Conservation (phyloP, 1,140 invertebrate genomes). For the Musca vetustissima region DNA sequence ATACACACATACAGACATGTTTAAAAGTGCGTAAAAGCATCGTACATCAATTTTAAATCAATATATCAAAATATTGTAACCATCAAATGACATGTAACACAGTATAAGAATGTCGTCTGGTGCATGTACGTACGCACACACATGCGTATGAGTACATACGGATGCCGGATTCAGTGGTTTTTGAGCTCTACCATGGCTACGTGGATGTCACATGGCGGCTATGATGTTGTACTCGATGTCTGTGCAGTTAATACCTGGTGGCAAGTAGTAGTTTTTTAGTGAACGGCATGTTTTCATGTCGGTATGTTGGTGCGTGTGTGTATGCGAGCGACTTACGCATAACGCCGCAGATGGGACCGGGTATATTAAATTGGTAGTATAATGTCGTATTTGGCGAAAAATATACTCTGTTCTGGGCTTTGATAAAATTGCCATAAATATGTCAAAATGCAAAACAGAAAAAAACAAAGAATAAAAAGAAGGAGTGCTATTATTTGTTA, state of each 20-base stretch:
- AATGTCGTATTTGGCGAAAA: too few species aligned
- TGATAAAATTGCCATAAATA: constrained; percentile 24
- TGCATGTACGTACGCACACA: not conserved
- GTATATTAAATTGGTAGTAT: too few species aligned
- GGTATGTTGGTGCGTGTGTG: too few species aligned
- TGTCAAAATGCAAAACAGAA: constrained; percentile 1
- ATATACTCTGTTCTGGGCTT: not conserved
- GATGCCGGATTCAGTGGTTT: not conserved
- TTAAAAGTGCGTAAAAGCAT: constrained; percentile 23
- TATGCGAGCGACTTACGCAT: too few species aligned
- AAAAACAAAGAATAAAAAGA: not conserved
- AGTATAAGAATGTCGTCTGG: constrained; percentile 10
- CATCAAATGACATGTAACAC: constrained; percentile 24
- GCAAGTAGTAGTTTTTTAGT: too few species aligned
- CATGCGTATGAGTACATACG: too few species aligned
- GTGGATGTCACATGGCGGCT: too few species aligned
- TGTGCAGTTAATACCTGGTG: too few species aligned
- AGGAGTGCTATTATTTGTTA: constrained; percentile 10
- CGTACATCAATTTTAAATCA: constrained; percentile 24
- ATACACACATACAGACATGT: too few species aligned
- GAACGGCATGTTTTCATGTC: not conserved
- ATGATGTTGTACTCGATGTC: too few species aligned
- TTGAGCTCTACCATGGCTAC: too few species aligned
- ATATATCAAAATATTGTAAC: constrained; percentile 22
- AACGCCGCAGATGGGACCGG: too few species aligned